phyloP scores from a whole-genome alignment of 1,140 invertebrate genomes.

The Zaprionus gabonicus region DNA sequence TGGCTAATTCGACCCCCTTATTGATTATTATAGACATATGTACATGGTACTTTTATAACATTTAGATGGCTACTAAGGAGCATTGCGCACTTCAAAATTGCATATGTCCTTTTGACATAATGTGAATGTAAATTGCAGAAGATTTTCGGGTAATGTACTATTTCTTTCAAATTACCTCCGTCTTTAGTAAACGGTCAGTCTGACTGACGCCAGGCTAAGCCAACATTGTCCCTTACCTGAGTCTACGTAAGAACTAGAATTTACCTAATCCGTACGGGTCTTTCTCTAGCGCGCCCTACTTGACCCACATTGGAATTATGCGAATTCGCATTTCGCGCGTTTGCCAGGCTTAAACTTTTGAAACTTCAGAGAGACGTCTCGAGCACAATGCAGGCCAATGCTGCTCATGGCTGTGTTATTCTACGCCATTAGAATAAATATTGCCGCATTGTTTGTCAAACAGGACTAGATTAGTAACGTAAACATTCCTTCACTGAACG shows the following conservation, averaged over 20 bases:
- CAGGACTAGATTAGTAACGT: constrained; percentile 84
- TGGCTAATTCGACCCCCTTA: too few species aligned
- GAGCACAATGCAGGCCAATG: constrained; percentile 26
- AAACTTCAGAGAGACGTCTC: constrained; percentile 26
- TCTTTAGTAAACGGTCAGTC: constrained; percentile 52
- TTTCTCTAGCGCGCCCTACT: constrained; percentile 41
- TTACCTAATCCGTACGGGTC: constrained; percentile 55
- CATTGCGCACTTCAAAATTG: too few species aligned
- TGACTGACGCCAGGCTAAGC: constrained; percentile 68
- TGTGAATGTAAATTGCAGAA: not conserved
- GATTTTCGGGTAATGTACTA: not conserved
- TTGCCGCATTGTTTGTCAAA: constrained; percentile 84
- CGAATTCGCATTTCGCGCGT: constrained; percentile 43
- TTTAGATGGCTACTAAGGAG: too few species aligned
- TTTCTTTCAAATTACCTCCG: not conserved
- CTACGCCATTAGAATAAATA: constrained; percentile 82
- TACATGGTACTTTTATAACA: too few species aligned
- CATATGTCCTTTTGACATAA: not conserved
- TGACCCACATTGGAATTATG: constrained; percentile 54
- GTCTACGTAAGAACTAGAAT: constrained; percentile 66
- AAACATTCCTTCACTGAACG: constrained; percentile 74
- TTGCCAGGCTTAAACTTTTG: constrained; percentile 28
- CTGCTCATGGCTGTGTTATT: constrained; percentile 66
- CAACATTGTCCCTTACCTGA: constrained; percentile 54
- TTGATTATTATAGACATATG: too few species aligned